Base-by-base conservation (phyloP, 2,888 invertebrate species). In the Malthinus seriepunctatus region DNA sequence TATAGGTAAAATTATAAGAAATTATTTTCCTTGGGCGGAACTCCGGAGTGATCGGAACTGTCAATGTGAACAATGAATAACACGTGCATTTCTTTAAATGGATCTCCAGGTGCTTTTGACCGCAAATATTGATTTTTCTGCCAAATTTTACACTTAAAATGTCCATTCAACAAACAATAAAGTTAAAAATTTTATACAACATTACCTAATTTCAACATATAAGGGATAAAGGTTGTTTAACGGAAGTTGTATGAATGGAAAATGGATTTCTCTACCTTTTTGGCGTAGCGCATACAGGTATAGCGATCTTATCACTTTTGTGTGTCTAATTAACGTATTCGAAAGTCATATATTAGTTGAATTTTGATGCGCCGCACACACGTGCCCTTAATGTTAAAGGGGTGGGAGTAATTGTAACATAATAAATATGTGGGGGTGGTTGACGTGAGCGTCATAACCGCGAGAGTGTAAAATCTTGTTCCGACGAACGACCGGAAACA, bases 401-500 rank as follows among this genome's bases (percentile, higher is more conserved):
- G 47, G 32, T 51, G 51, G 32, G 47, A 42, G 57, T 56, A 53
- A 65, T 58, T 62, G 56, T 55, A 38, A 37, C 64, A 59, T 67
- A 68, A 69, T 69, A 68, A 62, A 60, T 67, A 68, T 67, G 62
- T 59, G 61, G 48, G 62, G 63, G 61, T 61, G 64, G 66, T 63
- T 65, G 67, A 66, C 62, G 70, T 63, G 71, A 73, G 70, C 74
- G 74, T 76, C 76, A 77, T 77, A 76, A 75, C 74, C 71, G 70
- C 69, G 67, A 73, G 75, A 79, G 78, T 79, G 77, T 77, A 78
- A 78, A 79, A 73, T 77, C 78, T 77, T 79, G 79, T 79, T 77
- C 75, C 74, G 78, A 74, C 77, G 73, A 75, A 67, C 77, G 77
- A 70, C 77, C 78, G 79, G 79, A 78, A 76, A 75, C 76, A 69